A percentile compares a stretch with the other conserved stretches of the same genome.
Conservation (phyloP, 2,797 vertebrate species). For the Bovichtus variegatus region DNA sequence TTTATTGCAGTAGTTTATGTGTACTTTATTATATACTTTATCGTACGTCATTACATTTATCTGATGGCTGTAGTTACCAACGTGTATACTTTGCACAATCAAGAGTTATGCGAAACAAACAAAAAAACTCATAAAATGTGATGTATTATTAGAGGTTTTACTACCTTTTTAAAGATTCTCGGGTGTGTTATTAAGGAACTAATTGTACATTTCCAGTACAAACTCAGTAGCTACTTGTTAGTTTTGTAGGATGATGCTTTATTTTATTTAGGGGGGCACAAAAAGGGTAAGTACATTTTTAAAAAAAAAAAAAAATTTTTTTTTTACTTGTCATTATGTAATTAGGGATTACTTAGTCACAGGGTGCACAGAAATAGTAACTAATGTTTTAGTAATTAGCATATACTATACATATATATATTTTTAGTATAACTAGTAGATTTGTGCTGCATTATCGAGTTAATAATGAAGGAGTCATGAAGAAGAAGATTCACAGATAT, state of each 20-base stretch:
- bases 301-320: too few species aligned
- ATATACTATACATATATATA: too few species aligned
- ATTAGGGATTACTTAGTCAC: not conserved
- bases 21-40: slow-evolving; percentile 15
- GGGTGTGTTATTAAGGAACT: slow-evolving; percentile 8
- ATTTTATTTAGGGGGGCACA: not conserved
- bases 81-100: slow-evolving; percentile 12
- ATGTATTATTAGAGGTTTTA: slow-evolving; percentile 13
- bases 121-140: slow-evolving; percentile 8
- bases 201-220: slow-evolving; percentile 5
- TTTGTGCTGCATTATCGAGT: too few species aligned
- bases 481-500: too few species aligned
- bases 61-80: slow-evolving; percentile 11
- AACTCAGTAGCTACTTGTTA: not conserved
- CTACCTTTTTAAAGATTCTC: not conserved
- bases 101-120: slow-evolving; percentile 25
- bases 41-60: slow-evolving; percentile 16
- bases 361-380: not conserved
- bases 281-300: not conserved
- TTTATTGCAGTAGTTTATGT: not conserved
- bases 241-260: not conserved
- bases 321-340: too few species aligned
- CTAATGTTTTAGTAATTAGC: not conserved
- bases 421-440: too few species aligned
- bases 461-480: too few species aligned